Base-by-base conservation (phyloP, 2,888 invertebrate genomes). In the Tanytarsus gracilentus region DNA sequence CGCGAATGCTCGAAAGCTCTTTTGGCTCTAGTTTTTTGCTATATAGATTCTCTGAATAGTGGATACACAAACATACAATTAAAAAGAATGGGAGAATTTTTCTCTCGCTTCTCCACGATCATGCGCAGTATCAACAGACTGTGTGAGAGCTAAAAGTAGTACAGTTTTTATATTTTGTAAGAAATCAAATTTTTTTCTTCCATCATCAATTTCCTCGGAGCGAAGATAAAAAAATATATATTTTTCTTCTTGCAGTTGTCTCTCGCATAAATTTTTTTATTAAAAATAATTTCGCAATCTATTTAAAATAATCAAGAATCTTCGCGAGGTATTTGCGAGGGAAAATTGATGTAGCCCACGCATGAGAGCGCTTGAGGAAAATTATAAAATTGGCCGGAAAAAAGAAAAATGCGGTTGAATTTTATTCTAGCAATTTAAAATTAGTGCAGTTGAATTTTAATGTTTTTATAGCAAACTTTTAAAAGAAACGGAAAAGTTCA, bases 1-100 rank as follows among this genome's bases (percentile, higher is more conserved):
- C 58, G 58, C 58, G 58, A 58, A 44, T 58, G 58, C 30, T 16
- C 11, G 44, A 36, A 40, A 56, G 40, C 55, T 56, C 40, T 55
- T 40, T 39, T 40, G 40, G 55, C 55, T 40, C 21, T 33, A 56
- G 36, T 56, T 40, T 56, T 33, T 44, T 44, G n/a, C n/a, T n/a
- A 18, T 44, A 44, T 44, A 44, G 44, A 44, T 44, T 18, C 21
- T 23, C 21, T n/a, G 9, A 49, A 49, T 49, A 49, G 49, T 49
- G 49, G 23, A 44, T 44, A 44, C 44, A 44, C 44, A 44, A 44
- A 44, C 44, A 44, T 44, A 18, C 21, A 44, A 44, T 23, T 36
- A 16, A 40, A 44, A 16, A 44, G 44, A 44, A 44, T 44, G 44
- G 18, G 44, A 44, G 23, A 23, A 18, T 44, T 18, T n/a, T n/a